Base-by-base conservation (phyloP, 1,140 invertebrate genomes). In the Monomorium pharaonis region DNA sequence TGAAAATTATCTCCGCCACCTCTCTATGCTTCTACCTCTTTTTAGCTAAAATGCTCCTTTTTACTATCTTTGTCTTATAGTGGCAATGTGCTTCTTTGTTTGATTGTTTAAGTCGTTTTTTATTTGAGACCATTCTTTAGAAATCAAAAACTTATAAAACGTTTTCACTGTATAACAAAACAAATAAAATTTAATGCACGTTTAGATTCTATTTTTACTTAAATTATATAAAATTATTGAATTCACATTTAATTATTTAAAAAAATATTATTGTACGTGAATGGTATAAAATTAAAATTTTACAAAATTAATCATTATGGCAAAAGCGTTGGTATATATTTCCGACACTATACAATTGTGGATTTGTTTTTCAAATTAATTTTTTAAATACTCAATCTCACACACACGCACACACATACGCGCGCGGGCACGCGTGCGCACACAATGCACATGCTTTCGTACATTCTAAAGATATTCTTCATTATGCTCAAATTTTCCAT, bases 1-100 rank as follows among this genome's bases (percentile, higher is more conserved):
- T 92, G 90, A 88, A 94, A 94, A 95, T 95, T 95, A 95, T 94
- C 91, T 92, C 90, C 74, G 85, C 67, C 93, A 90, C 87, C 87
- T 78, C 76, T 63, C 78, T 60, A 54, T 16, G 47, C 42, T 24
- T 16, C 37, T 27, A 42, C 62, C 62, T 14, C 24, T 54, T 72
- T 81, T 81, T 58, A 24, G 72, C 78, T 51, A 72, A 72, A 81
- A 70, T 12, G 24, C 67, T 58, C 14, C 65, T 70, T 33, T 81
- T 56, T 70, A 56, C 78, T n/a, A 58, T 54, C 24, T 18, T 44
- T 21, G 24, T 72, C 65, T 44, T 56, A 42, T 16, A 2, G 24
- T 44, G 63, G 70, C 63, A 18, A 37, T 24, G 3, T 56, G 33
- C 24, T 70, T 70, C 33, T 42, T 81, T 49, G 10, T 65, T n/a